Base-by-base conservation (phyloP, 1,140 invertebrate species). In the Maniola jurtina region DNA sequence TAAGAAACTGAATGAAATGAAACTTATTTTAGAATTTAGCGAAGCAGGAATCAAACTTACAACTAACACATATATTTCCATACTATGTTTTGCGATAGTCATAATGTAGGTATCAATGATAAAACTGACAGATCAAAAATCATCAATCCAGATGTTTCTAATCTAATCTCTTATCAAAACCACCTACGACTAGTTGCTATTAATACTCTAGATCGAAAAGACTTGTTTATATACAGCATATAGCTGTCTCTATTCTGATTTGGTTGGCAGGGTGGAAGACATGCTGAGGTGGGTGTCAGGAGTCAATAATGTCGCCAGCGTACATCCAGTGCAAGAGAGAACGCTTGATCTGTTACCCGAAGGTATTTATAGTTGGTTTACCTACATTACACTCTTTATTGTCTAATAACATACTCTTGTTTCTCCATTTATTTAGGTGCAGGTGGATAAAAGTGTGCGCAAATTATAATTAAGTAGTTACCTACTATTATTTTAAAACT, bases 241-340 rank as follows among this genome's bases (percentile, higher is more conserved):
- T 0, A 6, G 1, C 36, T 66, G 57, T 33, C n/a, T n/a, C n/a
- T 59, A 47, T 64, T 66, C 9, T 60, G 1, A 57, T 55, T 62
- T 48, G 65, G 48, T 61, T 83, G 79, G 9, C 78, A 91, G 91
- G 72, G 89, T 92, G 48, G 91, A 92, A 76, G 91, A 92, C 62
- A 91, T 91, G 91, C 70, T 91, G 35, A 72, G 88, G 16, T 92
- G 91, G 91, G 91, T 92, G 38, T 85, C 91, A 0, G 91, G 91
- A 56, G 89, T 91, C 0, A 92, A 90, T 67, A 91, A 87, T 58
- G 80, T 87, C 6, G 80, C 80, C 6, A 83, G 77, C 54, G 80
- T 86, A 56, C 83, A 84, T 67, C 81, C 84, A 38, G 83, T 85
- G 25, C 88, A 91, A 71, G 90, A 92, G 73, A 80, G 91, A 25